A percentile compares a stretch with the other conserved stretches of the same genome.
phyloP scores from a whole-genome alignment of 2,888 invertebrate genomes.

The Thereva unica region DNA sequence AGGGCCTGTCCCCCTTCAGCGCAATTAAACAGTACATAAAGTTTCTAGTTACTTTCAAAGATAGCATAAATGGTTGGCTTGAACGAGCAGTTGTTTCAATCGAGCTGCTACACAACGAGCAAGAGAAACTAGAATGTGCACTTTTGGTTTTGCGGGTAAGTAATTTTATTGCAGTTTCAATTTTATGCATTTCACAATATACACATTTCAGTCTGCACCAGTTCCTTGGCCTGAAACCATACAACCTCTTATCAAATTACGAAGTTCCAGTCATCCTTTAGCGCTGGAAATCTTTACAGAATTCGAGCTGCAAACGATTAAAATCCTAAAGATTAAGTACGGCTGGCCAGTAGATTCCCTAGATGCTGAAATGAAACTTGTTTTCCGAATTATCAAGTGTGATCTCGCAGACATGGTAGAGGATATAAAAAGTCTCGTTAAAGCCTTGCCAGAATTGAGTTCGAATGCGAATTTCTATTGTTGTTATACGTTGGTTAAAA shows the following conservation, averaged over 20 bases:
- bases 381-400: slow-evolving; percentile 55
- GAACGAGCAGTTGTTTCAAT: slow-evolving; percentile 53
- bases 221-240: slow-evolving; percentile 56
- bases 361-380: slow-evolving; percentile 52
- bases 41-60: slow-evolving; percentile 51
- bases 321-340: slow-evolving; percentile 57
- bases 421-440: slow-evolving; percentile 52
- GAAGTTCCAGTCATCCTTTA: slow-evolving; percentile 55
- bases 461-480: slow-evolving; percentile 53
- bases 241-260: slow-evolving; percentile 50
- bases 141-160: slow-evolving; percentile 51
- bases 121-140: slow-evolving; percentile 54
- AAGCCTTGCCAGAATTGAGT: slow-evolving; percentile 52
- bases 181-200: neutral
- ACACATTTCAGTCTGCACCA: slow-evolving; percentile 48
- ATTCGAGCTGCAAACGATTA: slow-evolving; percentile 56
- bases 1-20: slow-evolving; percentile 50
- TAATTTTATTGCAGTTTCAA: neutral
- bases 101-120: slow-evolving; percentile 54
- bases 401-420: slow-evolving; percentile 54
- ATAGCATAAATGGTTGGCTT: slow-evolving; percentile 53
- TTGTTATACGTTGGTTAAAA: slow-evolving; percentile 53
- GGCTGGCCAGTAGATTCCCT: slow-evolving; percentile 54
- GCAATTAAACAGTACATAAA: slow-evolving; percentile 54
- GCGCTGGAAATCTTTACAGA: slow-evolving; percentile 54